Percentiles rank a stretch among this genome's conserved stretches.
Evolutionary conservation across 2,113 vertebrate genomes (phyloP).

Genomic region (Rafetus swinhoei): DNA sequence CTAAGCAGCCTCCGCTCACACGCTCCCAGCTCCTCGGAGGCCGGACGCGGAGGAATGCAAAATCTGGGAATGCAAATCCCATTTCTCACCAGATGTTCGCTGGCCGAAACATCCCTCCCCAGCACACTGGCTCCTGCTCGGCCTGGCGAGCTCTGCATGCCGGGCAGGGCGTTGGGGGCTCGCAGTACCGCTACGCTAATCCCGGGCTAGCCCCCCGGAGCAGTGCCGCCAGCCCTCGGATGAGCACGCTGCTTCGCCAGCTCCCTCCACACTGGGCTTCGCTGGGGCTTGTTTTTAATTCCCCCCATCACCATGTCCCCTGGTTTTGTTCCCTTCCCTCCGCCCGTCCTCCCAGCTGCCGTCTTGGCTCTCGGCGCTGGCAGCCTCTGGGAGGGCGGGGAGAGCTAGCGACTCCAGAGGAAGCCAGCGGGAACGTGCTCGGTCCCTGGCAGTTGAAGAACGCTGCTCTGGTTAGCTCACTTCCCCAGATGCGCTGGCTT

Average conservation of each 20-base stretch:
- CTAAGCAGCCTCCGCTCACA: not conserved
- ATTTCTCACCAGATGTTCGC: slow-evolving; percentile 32
- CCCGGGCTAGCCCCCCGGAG: not conserved
- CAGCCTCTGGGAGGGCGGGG: slow-evolving; percentile 17
- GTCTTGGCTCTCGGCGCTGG: not conserved
- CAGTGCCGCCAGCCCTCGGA: not conserved
- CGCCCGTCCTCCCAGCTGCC: not conserved
- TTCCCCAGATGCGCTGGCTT: not conserved
- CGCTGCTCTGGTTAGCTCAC: not conserved
- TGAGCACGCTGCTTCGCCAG: not conserved
- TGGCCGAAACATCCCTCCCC: slow-evolving; percentile 8
- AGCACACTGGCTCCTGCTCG: not conserved
- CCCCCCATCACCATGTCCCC: not conserved
- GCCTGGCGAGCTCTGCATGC: not conserved
- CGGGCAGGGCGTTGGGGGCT: not conserved
- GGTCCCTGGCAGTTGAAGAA: not conserved
- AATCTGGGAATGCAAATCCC: not conserved
- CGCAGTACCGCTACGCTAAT: not conserved
- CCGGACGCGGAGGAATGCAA: not conserved
- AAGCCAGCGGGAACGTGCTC: not conserved
- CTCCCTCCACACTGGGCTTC: not conserved
- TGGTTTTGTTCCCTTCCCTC: not conserved
- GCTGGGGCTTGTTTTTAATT: not conserved
- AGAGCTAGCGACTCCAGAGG: not conserved
- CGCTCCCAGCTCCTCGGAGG: not conserved